Evolutionary conservation across 2,888 invertebrate species (phyloP).

Genomic region (Lasioglossum pauxillum): DNA sequence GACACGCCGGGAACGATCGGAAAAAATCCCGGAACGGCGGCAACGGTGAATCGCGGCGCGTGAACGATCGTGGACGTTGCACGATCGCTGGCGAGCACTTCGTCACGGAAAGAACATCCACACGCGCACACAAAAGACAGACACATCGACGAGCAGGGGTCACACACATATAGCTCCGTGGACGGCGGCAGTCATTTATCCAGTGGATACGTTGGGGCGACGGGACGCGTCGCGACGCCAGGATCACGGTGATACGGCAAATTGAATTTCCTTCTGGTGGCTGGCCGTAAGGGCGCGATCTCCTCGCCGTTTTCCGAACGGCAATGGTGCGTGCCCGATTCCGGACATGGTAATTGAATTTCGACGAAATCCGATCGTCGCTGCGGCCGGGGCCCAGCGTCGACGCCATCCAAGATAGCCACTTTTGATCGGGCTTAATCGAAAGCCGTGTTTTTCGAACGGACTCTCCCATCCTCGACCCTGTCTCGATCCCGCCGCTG

Average conservation of each 20-base stretch:
- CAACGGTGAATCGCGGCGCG: conserved; percentile 3
- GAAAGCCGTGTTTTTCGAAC: conserved; percentile 3
- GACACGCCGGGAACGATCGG: background rate
- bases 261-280: conserved; percentile 65
- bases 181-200: conserved; percentile 9
- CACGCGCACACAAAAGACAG: background rate
- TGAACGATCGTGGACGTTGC: conserved; percentile 10
- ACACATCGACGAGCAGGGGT: background rate
- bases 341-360: conserved; percentile 53
- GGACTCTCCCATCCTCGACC: background rate
- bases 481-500: background rate
- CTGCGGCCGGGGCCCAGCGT: background rate
- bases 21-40: conserved; percentile 1
- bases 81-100: conserved; percentile 40
- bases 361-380: conserved; percentile 40
- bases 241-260: conserved; percentile 47
- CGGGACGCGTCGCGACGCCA: conserved; percentile 21
- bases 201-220: background rate
- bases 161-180: conserved; percentile 12
- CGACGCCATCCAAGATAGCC: conserved; percentile 4
- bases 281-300: conserved; percentile 28
- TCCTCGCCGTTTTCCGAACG: conserved; percentile 32
- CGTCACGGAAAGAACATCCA: conserved; percentile 21
- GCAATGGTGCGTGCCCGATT: conserved; percentile 37
- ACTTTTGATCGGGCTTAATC: conserved; percentile 28